Evolutionary conservation across 2,113 vertebrate species (phyloP).

Genomic region (Tinamus guttatus): DNA sequence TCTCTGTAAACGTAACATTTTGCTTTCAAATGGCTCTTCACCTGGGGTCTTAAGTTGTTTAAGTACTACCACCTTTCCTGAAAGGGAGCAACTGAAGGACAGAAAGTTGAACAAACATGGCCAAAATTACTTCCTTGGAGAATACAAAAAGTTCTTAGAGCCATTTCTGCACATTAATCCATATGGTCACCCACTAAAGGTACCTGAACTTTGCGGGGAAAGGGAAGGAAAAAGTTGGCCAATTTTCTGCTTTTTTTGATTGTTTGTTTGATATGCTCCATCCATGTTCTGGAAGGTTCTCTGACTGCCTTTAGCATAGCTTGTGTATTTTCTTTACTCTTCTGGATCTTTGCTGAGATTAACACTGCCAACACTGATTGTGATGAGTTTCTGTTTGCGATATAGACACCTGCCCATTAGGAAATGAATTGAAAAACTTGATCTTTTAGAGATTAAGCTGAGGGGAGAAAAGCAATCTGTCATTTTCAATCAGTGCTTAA

Average conservation of each 20-base stretch:
- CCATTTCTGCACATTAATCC: no score
- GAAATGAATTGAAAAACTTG: background rate
- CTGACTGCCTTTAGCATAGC: background rate
- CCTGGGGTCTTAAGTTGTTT: background rate
- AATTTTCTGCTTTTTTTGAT: background rate
- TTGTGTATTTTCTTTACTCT: background rate
- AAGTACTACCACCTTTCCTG: background rate
- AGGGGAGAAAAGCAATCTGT: background rate
- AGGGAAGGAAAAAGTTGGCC: fast-evolving
- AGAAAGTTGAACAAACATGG: fast-evolving
- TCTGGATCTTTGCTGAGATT: background rate
- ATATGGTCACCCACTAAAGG: fast-evolving
- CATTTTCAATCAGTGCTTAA: background rate
- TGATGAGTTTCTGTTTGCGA: background rate
- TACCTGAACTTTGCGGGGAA: background rate
- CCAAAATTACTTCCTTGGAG: background rate
- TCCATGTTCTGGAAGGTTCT: background rate
- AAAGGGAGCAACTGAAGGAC: background rate
- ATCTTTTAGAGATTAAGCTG: background rate
- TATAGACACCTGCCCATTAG: background rate
- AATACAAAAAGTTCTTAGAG: background rate
- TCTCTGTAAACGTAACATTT: fast-evolving
- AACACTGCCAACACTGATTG: background rate
- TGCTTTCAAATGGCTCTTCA: background rate
- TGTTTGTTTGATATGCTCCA: background rate